Evolutionary conservation across 1,140 invertebrate species (phyloP).

Genomic region (Doryteuthis pealeii): DNA sequence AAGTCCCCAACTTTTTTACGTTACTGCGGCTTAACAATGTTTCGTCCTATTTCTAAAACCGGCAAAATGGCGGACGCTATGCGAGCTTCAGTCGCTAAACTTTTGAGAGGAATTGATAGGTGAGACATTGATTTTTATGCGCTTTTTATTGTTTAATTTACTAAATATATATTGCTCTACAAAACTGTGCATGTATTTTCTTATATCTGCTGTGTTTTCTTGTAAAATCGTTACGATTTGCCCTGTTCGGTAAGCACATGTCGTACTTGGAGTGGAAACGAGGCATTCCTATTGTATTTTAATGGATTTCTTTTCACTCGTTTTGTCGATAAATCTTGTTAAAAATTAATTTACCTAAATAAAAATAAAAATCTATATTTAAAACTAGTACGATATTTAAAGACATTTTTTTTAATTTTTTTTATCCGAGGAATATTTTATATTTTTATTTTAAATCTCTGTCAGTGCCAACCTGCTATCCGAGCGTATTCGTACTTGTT

Average conservation of each 20-base stretch:
- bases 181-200: neutral
- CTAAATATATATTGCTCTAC: neutral
- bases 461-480: too few species aligned
- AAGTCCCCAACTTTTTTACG: too few species aligned
- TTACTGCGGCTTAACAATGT: too few species aligned
- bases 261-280: neutral
- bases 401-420: too few species aligned
- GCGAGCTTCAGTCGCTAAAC: slow-evolving; percentile 72
- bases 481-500: too few species aligned
- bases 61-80: slow-evolving; percentile 68
- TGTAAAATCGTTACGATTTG: neutral
- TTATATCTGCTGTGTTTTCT: neutral
- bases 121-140: slow-evolving; percentile 46
- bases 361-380: too few species aligned
- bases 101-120: slow-evolving; percentile 81
- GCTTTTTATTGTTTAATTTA: neutral
- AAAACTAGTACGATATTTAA: too few species aligned
- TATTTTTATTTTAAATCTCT: too few species aligned
- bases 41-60: neutral
- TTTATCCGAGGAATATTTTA: too few species aligned
- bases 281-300: neutral
- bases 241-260: neutral
- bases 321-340: too few species aligned
- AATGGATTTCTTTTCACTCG: neutral
- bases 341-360: too few species aligned